Conservation (phyloP, 1,140 invertebrate species). For the Medauroidea extradentata region DNA sequence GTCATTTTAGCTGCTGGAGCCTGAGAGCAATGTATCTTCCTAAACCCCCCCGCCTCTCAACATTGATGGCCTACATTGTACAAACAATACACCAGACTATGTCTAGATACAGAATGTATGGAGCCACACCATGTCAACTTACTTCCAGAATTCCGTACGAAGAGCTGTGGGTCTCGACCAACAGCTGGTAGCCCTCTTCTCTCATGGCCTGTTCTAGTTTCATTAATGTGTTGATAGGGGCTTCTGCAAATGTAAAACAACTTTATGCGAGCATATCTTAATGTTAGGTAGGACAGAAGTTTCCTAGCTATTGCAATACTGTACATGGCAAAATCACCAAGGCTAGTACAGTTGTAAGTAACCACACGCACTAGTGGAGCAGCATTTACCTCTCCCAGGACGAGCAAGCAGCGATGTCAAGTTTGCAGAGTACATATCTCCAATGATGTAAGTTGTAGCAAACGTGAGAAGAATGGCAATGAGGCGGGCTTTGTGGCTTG, state of each 20-base stretch:
- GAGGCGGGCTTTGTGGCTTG: constrained; percentile 55
- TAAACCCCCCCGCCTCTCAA: too few species aligned
- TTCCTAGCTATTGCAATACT: too few species aligned
- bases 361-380: too few species aligned
- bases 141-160: constrained; percentile 62
- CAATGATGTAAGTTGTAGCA: constrained; percentile 64
- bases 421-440: constrained; percentile 68
- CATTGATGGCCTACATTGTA: too few species aligned
- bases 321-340: too few species aligned
- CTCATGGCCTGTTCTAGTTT: constrained; percentile 58
- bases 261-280: too few species aligned
- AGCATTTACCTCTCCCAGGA: constrained; percentile 51
- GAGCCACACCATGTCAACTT: too few species aligned
- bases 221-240: constrained; percentile 58
- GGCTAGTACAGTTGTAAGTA: background rate
- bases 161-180: constrained; percentile 63
- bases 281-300: too few species aligned
- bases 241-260: constrained; percentile 33
- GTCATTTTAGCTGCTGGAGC: too few species aligned
- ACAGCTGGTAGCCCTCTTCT: constrained; percentile 52
- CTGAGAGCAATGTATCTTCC: too few species aligned
- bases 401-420: constrained; percentile 62
- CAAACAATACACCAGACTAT: too few species aligned
- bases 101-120: too few species aligned
- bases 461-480: constrained; percentile 54